phyloP scores from a whole-genome alignment of 2,797 vertebrate genomes.

The Poeciliopsis turneri region DNA sequence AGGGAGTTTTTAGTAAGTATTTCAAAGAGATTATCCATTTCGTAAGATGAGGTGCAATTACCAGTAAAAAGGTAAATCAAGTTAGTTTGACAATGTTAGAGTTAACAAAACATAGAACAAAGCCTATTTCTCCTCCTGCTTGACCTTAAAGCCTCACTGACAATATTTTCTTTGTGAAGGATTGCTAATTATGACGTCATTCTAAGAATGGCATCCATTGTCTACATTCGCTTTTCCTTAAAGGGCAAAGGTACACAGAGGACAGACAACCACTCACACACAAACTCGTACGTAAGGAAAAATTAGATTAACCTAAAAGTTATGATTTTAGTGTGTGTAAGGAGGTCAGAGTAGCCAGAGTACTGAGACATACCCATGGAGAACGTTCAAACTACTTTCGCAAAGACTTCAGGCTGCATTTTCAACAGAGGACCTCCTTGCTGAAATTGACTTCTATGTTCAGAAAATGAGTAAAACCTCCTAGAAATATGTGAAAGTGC shows the following conservation, averaged over 20 bases:
- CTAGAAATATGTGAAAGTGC: slow-evolving; percentile 29
- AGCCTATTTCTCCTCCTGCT: background rate
- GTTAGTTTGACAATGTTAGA: background rate
- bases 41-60: background rate
- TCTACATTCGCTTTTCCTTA: background rate
- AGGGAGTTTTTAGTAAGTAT: slow-evolving; percentile 35
- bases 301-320: background rate
- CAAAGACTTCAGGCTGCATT: background rate
- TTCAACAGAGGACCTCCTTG: background rate
- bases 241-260: background rate
- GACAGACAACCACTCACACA: background rate
- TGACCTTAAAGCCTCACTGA: background rate
- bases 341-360: background rate
- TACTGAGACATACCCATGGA: background rate
- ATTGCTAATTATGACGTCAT: background rate
- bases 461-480: slow-evolving; percentile 43
- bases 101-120: background rate
- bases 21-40: slow-evolving; percentile 44
- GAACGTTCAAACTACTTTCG: background rate
- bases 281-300: background rate
- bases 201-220: background rate
- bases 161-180: background rate
- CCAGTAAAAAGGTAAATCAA: background rate
- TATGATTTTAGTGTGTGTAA: background rate
- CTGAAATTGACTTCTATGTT: slow-evolving; percentile 6